Evolutionary conservation across 1,140 invertebrate species (phyloP), one percentile per base, ranked within the genome.

Genomic region (Reticulitermes speratus): DNA sequence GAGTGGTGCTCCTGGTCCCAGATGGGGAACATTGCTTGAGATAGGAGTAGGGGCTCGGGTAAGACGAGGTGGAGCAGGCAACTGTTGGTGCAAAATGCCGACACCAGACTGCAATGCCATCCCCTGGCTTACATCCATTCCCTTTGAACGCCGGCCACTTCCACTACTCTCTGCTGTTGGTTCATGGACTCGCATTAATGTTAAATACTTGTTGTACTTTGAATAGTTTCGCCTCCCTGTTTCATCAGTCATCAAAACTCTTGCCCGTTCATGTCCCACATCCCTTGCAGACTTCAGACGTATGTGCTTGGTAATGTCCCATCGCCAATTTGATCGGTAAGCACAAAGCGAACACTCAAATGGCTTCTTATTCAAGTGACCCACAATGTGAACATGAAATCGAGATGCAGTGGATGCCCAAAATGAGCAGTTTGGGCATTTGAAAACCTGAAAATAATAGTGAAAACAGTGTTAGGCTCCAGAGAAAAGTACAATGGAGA

Each of bases 261-360:
- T 95, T 75, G 96, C 95, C 85, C 92, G 93, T 88, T 94, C 93
- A 90, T 98, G 96, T 69, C 94, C 94, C 86, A 94, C 93, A 92
- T 98, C 97, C 86, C 96, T 92, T 25, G 95, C 95, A 25, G 95
- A 95, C 92, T 97, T 98, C 88, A 98, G 92, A 90, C 96, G 95
- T 86, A 98, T 98, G 90, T 99, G 98, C 92, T 98, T 98, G 81
- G 97, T 98, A 87, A 99, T 97, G 91, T 98, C 97, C 97, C 97
- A 98, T 87, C 97, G 94, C 97, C 97, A 98, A 91, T 98, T 98
- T 44, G 97, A 98, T 87, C 97, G 95, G 90, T 98, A 97, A 44
- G 96, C 94, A 92, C 98, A 99, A 7, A 97, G 92, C 7, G 97
- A 98, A 92, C 98, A 99, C 91, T 98, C 97, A 90, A 98, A 99